These are phyloP conservation scores for Eptesicus fuscus DNA, from an alignment of 2,113 vertebrate genomes.

Conservation along the genomic window DNA sequence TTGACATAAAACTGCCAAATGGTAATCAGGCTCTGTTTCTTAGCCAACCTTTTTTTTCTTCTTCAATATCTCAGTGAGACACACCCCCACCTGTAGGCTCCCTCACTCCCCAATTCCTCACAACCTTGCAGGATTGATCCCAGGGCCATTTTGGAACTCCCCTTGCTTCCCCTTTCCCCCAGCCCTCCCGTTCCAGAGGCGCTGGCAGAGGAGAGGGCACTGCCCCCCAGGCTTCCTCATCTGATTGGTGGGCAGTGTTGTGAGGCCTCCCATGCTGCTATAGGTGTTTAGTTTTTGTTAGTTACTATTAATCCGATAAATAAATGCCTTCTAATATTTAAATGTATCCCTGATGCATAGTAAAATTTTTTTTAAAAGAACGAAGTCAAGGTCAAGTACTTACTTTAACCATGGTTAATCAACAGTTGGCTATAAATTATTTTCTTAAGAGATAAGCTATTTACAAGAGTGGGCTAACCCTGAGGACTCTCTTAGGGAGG, in stretches of 20 bases:
- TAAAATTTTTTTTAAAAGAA: neutral
- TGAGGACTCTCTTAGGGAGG: neutral
- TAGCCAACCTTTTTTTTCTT: neutral
- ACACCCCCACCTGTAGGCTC: neutral
- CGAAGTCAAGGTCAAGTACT: neutral
- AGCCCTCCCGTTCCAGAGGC: neutral
- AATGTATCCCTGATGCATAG: neutral
- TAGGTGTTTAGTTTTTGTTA: neutral
- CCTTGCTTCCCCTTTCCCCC: neutral
- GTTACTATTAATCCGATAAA: neutral
- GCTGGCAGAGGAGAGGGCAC: neutral
- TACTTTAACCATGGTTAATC: conserved; percentile 1
- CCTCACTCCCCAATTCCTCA: neutral
- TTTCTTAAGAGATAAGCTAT: conserved; percentile 12
- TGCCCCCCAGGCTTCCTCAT: neutral
- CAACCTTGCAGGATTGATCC: neutral
- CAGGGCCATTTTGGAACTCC: neutral
- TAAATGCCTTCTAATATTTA: neutral
- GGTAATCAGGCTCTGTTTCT: neutral
- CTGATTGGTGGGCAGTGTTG: accelerated
- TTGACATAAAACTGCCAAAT: neutral
- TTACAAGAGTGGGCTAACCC: neutral
- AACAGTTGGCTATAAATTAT: neutral
- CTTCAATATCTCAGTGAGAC: neutral
- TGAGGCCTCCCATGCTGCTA: neutral